Percentiles rank a stretch among this genome's conserved stretches.
Conservation (phyloP, 2,888 invertebrate genomes). For the Scaptomyza tumidula region DNA sequence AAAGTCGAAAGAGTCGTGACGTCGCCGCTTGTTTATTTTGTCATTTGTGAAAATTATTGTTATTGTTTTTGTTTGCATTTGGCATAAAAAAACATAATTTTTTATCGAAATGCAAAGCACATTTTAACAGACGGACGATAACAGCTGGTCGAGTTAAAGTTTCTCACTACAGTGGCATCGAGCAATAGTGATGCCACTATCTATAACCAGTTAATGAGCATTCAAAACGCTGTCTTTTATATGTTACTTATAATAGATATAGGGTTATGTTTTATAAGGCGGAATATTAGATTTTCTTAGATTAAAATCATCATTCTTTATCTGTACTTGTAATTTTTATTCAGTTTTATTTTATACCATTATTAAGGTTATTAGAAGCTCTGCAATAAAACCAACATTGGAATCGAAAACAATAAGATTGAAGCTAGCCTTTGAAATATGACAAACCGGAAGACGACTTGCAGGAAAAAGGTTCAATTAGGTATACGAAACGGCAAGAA, state of each 20-base stretch:
- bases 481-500: conserved; percentile 36
- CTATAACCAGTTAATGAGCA: neutral
- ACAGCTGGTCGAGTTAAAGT: conserved; percentile 50
- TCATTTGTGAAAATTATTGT: conserved; percentile 18
- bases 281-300: too few relatives aligned
- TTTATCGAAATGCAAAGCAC: conserved; percentile 43
- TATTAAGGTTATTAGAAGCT: neutral
- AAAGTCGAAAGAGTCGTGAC: neutral
- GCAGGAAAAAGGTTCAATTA: conserved; percentile 37
- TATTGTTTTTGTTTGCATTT: conserved; percentile 13
- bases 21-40: neutral
- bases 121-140: conserved; percentile 24
- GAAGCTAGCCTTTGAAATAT: neutral
- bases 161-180: conserved; percentile 33
- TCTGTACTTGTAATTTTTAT: too few relatives aligned
- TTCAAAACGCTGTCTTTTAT: neutral
- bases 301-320: too few relatives aligned
- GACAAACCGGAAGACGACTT: conserved; percentile 34
- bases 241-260: neutral
- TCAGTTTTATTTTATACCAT: too few relatives aligned
- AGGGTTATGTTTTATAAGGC: too few relatives aligned
- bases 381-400: neutral
- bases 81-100: conserved; percentile 7
- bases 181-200: conserved; percentile 13
- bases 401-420: neutral